Evolutionary conservation across 2,888 invertebrate species (phyloP), one percentile per base, ranked within the genome.

Genomic region (Dilophus febrilis): DNA sequence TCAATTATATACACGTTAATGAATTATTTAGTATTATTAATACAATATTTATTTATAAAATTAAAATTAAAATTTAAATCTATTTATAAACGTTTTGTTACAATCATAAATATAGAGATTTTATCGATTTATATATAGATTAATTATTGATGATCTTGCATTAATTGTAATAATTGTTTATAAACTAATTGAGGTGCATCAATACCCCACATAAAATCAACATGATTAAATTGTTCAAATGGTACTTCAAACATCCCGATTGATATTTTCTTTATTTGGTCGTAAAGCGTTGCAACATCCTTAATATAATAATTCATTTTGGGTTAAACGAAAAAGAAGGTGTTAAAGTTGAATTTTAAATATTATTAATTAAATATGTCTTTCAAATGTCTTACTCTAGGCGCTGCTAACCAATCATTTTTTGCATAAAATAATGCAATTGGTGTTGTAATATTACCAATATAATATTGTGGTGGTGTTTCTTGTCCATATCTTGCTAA

Each of bases 371-470:
- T 2, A 26, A 16, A 17, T 10, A 12, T 11, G 18, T 33, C 17
- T 33, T 34, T 5, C 17, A 34, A 17, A 10, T 34, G 10, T 6
- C 6, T 17, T 59, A 71, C 71, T 46, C 53, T 50, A 26, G 70
- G 64, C 49, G 72, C 72, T 1, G 82, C 70, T 2, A 87, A 58
- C 72, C 76, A 78, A 56, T 87, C 88, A 48, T 82, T 78, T 29
- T 72, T 62, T 2, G 72, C 70, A 51, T 74, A 77, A 46, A 78
- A 72, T 30, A 85, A 53, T 30, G 73, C 73, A 3, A 78, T 49
- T 11, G 48, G 47, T 2, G 40, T 32, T 12, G 38, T 8, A 72
- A 74, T 64, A 22, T 62, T 64, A 2, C 54, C 51, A 7, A 72
- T 37, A 48, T 71, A 59, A 48, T 74, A 75, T 14, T 55, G 50